Conservation (phyloP, 1,140 invertebrate species). For the Schlechtendalia chinensis region DNA sequence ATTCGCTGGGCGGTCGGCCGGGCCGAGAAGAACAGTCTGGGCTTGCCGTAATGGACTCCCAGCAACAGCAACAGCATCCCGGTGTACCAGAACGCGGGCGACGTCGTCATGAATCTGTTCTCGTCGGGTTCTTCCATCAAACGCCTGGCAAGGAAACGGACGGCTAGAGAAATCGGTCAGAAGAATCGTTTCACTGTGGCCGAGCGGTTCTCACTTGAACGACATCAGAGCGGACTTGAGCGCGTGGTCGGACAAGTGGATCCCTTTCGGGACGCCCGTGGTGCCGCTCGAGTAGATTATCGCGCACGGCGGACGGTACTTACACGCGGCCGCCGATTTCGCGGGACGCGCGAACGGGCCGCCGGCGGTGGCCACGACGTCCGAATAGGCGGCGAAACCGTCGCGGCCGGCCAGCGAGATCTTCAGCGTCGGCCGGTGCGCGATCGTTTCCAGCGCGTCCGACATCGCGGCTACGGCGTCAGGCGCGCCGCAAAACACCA, state of each 20-base stretch:
- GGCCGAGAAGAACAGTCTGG: constrained; percentile 1
- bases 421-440: neutral
- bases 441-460: neutral
- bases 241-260: neutral
- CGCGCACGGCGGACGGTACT: neutral
- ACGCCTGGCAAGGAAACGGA: neutral
- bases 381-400: neutral
- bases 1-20: neutral
- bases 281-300: neutral
- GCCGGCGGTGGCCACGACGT: no score
- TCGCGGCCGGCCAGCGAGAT: neutral
- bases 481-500: neutral
- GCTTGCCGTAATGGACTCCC: constrained; percentile 7
- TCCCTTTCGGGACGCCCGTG: neutral
- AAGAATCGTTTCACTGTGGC: no score
- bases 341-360: neutral
- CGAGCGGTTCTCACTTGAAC: neutral
- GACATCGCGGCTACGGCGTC: neutral
- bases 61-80: neutral
- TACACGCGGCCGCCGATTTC: no score
- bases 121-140: constrained; percentile 12
- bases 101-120: neutral
- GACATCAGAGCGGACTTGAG: neutral
- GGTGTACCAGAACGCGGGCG: constrained; percentile 5
- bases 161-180: no score